Evolutionary conservation across 1,140 invertebrate genomes (phyloP), one percentile per base, ranked within the genome.

Genomic region (Ptiloglossa arizonensis): DNA sequence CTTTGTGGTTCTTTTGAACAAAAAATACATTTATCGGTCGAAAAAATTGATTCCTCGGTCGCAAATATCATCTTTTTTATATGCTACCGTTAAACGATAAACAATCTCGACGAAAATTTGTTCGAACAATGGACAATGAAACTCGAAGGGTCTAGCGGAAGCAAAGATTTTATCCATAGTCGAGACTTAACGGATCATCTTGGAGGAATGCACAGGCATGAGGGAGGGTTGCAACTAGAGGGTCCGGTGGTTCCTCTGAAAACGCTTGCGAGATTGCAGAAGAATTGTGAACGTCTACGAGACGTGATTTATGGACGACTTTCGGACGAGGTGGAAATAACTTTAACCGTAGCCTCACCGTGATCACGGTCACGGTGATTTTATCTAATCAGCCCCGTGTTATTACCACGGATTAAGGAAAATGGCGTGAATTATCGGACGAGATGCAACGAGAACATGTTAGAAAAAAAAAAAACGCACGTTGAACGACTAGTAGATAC

Each of bases 221-320:
- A 52, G 13, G 52, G 62, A 67, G 41, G 62, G 62, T 63, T 67
- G 63, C 63, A 67, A 67, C 52, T 75, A 59, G 73, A 54, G 15
- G 48, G 27, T 2, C 17, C 32, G 29, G 48, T 56, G 57, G 70
- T 74, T 68, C 79, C 59, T 60, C 32, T 27, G 41, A 35, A 79
- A 54, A 66, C 68, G 29, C 29, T 79, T 56, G 50, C 72, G 13
- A 66, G 56, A 77, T 48, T 62, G 50, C 32, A 83, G 64, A 83
- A 83, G 79, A 86, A 86, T 83, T 71, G 84, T 41, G 67, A 44
- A 81, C 68, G 79, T 85, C 81, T 63, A 66, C 63, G 73, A 77
- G 57, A 80, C 62, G 77, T 87, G 86, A 87, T 87, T 87, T 87
- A 87, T 87, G 87, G 74, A 73, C 35, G 81, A 84, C 62, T 71